Percentiles rank a stretch among this genome's conserved stretches.
Evolutionary conservation across 2,797 vertebrate species (phyloP).

Genomic region (Enteromius fasciolatus): DNA sequence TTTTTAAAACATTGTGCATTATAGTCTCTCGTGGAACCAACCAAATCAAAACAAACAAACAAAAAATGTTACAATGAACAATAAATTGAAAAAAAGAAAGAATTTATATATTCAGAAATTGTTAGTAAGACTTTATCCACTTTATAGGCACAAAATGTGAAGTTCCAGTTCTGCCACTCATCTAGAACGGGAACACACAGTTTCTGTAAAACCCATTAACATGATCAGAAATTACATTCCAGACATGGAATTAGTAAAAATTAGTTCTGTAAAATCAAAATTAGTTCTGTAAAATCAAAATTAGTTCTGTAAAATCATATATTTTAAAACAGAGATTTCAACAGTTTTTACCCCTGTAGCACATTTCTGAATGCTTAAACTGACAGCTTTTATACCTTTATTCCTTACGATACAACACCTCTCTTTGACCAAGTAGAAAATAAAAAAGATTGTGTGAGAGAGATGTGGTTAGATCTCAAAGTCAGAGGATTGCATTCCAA

Average conservation of each 20-base stretch:
- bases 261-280: too few relatives aligned
- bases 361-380: not conserved
- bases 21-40: not conserved
- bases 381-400: not conserved
- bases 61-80: not conserved
- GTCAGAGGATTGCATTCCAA: constrained; percentile 4
- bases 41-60: not conserved
- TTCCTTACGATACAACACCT: not conserved
- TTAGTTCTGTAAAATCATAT: not conserved
- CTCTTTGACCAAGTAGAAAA: constrained; percentile 11
- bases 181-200: not conserved
- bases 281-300: not conserved
- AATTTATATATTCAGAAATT: not conserved
- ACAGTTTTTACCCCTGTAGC: not conserved
- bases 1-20: not conserved
- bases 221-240: not conserved
- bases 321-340: not conserved
- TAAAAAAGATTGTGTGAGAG: not conserved
- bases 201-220: not conserved
- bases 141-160: not conserved
- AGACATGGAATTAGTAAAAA: not conserved
- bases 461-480: constrained; percentile 10
- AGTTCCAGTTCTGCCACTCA: not conserved
- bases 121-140: not conserved
- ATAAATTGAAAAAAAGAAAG: not conserved